Percentiles rank a stretch among this genome's conserved stretches.
phyloP scores from a whole-genome alignment of 2,888 invertebrate species.

The Zelleria hepariella region DNA sequence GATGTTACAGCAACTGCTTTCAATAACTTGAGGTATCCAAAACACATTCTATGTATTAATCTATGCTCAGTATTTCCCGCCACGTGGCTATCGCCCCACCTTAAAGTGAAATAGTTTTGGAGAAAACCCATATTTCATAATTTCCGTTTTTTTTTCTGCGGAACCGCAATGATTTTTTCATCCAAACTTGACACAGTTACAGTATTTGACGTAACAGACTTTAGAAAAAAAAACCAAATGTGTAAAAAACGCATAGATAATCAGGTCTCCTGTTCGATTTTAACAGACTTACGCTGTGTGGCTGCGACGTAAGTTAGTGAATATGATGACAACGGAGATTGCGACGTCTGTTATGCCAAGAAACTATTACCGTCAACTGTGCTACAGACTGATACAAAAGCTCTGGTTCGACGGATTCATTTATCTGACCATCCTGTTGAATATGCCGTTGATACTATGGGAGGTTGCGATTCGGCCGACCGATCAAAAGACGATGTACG shows the following conservation, averaged over 20 bases:
- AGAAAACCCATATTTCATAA: too few relatives aligned
- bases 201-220: too few relatives aligned
- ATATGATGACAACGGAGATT: conserved; percentile 43
- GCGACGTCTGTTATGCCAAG: conserved; percentile 43
- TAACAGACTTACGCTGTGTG: conserved; percentile 49
- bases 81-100: too few relatives aligned
- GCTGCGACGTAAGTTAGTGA: conserved; percentile 51
- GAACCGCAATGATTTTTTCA: too few relatives aligned
- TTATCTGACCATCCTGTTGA: conserved; percentile 50
- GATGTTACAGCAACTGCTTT: background rate
- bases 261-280: background rate
- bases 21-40: background rate
- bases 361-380: conserved; percentile 39
- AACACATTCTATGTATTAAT: too few relatives aligned
- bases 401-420: conserved; percentile 60
- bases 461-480: conserved; percentile 43
- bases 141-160: too few relatives aligned
- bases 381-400: conserved; percentile 42
- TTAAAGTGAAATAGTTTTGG: too few relatives aligned
- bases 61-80: too few relatives aligned
- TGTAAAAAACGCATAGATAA: background rate
- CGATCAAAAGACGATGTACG: conserved; percentile 16
- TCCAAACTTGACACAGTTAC: too few relatives aligned
- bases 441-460: conserved; percentile 55
- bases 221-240: too few relatives aligned